Evolutionary conservation across 2,888 invertebrate genomes (phyloP).

Genomic region (Eupithecia insigniata): DNA sequence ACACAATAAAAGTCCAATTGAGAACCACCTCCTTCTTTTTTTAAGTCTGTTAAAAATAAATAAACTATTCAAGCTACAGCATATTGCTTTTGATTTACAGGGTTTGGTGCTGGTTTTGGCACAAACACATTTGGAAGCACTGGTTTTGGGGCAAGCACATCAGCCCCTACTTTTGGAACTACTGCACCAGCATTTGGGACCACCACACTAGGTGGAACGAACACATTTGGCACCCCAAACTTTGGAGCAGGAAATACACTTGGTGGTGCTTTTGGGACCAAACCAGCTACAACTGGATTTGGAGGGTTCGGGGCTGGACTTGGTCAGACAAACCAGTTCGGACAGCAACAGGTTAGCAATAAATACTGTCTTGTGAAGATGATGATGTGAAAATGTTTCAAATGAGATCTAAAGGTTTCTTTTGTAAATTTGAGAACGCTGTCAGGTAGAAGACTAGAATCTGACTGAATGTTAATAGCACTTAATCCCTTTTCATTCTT

Average conservation of each 20-base stretch:
- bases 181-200: slow-evolving; percentile 58
- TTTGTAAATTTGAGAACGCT: too few relatives aligned
- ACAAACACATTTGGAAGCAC: slow-evolving; percentile 41
- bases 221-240: slow-evolving; percentile 63
- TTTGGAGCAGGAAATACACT: slow-evolving; percentile 71
- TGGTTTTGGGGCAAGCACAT: slow-evolving; percentile 53
- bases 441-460: neutral
- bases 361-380: neutral
- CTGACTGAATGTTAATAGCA: too few relatives aligned
- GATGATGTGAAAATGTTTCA: neutral
- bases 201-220: slow-evolving; percentile 55
- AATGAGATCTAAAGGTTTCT: neutral
- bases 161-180: slow-evolving; percentile 54
- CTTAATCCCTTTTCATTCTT: neutral
- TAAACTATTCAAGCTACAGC: neutral
- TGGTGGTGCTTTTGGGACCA: slow-evolving; percentile 77
- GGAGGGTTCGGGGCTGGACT: slow-evolving; percentile 76
- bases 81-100: slow-evolving; percentile 45
- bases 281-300: slow-evolving; percentile 74
- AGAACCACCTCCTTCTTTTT: too few relatives aligned
- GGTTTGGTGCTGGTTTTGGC: slow-evolving; percentile 61
- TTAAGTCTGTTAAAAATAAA: too few relatives aligned
- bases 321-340: slow-evolving; percentile 74
- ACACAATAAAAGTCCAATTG: too few relatives aligned
- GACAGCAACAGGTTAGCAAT: slow-evolving; percentile 64